A percentile compares a stretch with the other conserved stretches of the same genome.
These are phyloP conservation scores for Oxyscelio sp. DNA, from an alignment of 2,888 invertebrate genomes.

Conservation along the genomic window DNA sequence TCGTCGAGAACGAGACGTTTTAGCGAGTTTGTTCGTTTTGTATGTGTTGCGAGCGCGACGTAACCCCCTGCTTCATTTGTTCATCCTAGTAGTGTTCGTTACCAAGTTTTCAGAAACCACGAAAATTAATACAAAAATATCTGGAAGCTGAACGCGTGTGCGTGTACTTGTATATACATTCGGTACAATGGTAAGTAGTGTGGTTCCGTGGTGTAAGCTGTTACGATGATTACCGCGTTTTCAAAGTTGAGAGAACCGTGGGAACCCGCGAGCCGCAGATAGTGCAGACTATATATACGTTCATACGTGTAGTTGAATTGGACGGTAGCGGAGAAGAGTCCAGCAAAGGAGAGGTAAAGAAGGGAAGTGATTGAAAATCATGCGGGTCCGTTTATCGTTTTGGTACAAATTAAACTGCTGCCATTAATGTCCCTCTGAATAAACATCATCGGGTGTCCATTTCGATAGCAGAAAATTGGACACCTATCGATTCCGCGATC, in stretches of 20 bases:
- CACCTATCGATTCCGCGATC: constrained; percentile 29
- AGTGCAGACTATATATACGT: constrained; percentile 78
- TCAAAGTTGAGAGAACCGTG: constrained; percentile 87
- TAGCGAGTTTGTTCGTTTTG: too few relatives aligned
- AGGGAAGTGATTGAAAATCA: constrained; percentile 71
- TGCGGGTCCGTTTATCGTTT: constrained; percentile 81
- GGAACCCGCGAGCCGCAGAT: constrained; percentile 85
- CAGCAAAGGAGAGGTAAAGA: constrained; percentile 50
- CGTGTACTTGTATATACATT: constrained; percentile 22
- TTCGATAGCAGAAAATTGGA: background rate
- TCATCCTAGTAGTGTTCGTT: too few relatives aligned
- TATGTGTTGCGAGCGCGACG: too few relatives aligned
- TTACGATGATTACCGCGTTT: constrained; percentile 88
- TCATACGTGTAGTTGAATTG: constrained; percentile 61
- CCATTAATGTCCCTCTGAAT: constrained; percentile 13
- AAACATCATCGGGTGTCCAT: background rate
- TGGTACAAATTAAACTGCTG: constrained; percentile 82
- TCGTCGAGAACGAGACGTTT: too few relatives aligned
- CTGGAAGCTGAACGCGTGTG: background rate
- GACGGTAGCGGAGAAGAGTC: constrained; percentile 58
- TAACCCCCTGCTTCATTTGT: too few relatives aligned
- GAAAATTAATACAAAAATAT: constrained; percentile 38
- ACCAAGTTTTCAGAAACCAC: too few relatives aligned
- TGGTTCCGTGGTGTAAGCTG: constrained; percentile 85
- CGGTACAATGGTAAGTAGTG: constrained; percentile 75